These are phyloP conservation scores for Sebastiscus albofasciatus DNA, from an alignment of 2,797 vertebrate genomes.

Conservation along the genomic window DNA sequence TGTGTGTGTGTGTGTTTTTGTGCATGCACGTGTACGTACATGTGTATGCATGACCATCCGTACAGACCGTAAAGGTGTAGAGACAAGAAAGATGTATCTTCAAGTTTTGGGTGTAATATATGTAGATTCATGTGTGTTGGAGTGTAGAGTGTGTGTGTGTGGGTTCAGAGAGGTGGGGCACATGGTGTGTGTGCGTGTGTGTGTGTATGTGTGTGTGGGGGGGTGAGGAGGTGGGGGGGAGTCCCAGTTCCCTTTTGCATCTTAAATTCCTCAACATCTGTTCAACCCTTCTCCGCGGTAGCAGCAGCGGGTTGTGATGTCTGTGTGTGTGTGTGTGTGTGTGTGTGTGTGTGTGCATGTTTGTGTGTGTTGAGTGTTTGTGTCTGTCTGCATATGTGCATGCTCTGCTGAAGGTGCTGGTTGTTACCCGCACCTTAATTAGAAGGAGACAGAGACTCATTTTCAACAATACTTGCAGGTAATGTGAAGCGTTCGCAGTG, in stretches of 20 bases:
- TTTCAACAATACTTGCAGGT: conserved; percentile 73
- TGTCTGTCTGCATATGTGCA: conserved; percentile 69
- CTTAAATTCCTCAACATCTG: conserved; percentile 95
- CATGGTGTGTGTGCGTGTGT: conserved; percentile 11
- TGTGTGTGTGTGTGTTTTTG: conserved; percentile 36
- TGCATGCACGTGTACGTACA: conserved; percentile 29
- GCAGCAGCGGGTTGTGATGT: conserved; percentile 70
- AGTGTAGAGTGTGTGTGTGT: conserved; percentile 44
- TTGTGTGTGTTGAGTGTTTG: conserved; percentile 32
- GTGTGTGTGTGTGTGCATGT: background rate
- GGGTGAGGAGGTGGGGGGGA: conserved; percentile 71
- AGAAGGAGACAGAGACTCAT: conserved; percentile 75
- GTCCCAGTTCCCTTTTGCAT: conserved; percentile 85
- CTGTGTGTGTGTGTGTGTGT: conserved; percentile 26
- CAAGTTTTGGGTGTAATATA: conserved; percentile 59
- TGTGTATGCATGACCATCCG: conserved; percentile 17
- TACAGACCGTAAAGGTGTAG: background rate
- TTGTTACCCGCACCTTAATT: conserved; percentile 81
- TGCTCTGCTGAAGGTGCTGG: conserved; percentile 76
- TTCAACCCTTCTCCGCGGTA: conserved; percentile 79
- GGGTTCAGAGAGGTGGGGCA: conserved; percentile 69
- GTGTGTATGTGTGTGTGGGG: conserved; percentile 1
- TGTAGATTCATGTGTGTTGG: conserved; percentile 58
- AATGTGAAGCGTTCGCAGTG: conserved; percentile 46
- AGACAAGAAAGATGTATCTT: conserved; percentile 27